A percentile compares a stretch with the other conserved stretches of the same genome.
Conservation (phyloP, 2,113 vertebrate species). For the Hucho hucho region DNA sequence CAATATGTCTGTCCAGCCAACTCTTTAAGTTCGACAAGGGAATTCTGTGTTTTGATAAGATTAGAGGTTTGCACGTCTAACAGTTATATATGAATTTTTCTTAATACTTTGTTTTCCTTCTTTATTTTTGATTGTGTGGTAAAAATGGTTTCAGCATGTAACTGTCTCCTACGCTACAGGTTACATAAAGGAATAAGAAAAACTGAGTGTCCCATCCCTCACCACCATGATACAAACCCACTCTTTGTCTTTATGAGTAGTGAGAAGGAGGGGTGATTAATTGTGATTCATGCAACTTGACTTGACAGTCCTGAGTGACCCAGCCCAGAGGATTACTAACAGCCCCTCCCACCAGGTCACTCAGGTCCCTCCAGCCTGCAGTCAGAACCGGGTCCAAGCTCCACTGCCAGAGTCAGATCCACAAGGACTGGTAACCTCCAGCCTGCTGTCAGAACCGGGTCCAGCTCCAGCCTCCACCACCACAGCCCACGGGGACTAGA, state of each 20-base stretch:
- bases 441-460: slow-evolving; percentile 43
- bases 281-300: slow-evolving; percentile 61
- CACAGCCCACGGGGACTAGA: slow-evolving; percentile 56
- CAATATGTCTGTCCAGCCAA: background rate
- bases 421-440: slow-evolving; percentile 39
- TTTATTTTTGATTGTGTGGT: too few relatives aligned
- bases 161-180: slow-evolving; percentile 11
- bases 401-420: slow-evolving; percentile 56
- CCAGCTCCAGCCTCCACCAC: slow-evolving; percentile 42
- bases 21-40: background rate
- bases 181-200: slow-evolving; percentile 3
- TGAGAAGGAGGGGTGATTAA: slow-evolving; percentile 51
- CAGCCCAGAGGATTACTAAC: slow-evolving; percentile 58
- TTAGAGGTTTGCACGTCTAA: background rate
- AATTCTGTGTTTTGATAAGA: background rate
- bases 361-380: background rate
- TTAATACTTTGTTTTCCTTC: slow-evolving; percentile 1
- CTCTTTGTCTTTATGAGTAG: slow-evolving; percentile 42
- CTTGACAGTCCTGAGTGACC: slow-evolving; percentile 55
- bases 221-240: slow-evolving; percentile 29
- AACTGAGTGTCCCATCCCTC: background rate
- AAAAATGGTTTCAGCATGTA: too few relatives aligned
- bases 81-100: background rate
- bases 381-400: slow-evolving; percentile 55
- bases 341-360: slow-evolving; percentile 56